Evolutionary conservation across 2,113 vertebrate genomes (phyloP).

Genomic region (Rhinopithecus roxellana): DNA sequence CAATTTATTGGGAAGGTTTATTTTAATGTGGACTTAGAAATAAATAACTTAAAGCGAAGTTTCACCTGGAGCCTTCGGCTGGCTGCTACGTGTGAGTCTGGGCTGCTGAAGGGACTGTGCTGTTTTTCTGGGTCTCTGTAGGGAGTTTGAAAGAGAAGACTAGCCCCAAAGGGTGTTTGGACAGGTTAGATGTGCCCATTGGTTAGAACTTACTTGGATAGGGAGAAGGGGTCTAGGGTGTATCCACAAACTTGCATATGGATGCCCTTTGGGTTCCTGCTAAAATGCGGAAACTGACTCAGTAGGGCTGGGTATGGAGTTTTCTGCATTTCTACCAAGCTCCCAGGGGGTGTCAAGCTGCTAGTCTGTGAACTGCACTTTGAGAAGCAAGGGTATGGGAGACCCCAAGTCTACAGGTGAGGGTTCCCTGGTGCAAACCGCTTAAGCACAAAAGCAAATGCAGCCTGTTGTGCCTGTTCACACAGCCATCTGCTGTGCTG

Average conservation of each 20-base stretch:
- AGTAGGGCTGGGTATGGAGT: background rate
- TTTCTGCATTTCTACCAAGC: background rate
- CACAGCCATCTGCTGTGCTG: constrained; percentile 4
- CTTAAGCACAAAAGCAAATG: background rate
- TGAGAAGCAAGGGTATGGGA: background rate
- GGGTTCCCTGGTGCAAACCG: background rate
- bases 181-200: background rate
- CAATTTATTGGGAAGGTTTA: background rate
- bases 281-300: background rate
- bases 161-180: background rate
- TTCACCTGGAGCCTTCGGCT: background rate
- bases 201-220: background rate
- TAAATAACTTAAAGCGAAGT: constrained; percentile 28
- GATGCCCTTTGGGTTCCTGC: background rate
- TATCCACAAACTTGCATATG: background rate
- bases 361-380: background rate
- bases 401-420: background rate
- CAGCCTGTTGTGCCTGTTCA: background rate
- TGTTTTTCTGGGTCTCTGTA: background rate
- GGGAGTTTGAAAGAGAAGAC: background rate
- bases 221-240: background rate
- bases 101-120: background rate
- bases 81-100: background rate
- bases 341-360: background rate
- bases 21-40: constrained; percentile 49